A percentile compares a stretch with the other conserved stretches of the same genome.
Evolutionary conservation across 2,113 vertebrate genomes (phyloP).

Genomic region (Narcine bancroftii): DNA sequence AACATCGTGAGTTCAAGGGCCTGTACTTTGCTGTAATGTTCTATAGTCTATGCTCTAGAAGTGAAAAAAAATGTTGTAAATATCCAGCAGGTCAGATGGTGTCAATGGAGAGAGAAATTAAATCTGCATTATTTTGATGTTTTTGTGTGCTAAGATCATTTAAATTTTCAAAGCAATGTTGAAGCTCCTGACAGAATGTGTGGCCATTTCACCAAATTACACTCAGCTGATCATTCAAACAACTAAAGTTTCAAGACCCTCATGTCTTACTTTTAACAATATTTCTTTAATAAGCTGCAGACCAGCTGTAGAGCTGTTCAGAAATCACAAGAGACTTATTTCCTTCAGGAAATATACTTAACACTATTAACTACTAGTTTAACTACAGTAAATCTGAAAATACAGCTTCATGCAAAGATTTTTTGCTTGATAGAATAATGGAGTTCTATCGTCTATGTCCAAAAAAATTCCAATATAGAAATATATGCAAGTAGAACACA

Average conservation of each 20-base stretch:
- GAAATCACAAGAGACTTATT: background rate
- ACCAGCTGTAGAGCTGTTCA: background rate
- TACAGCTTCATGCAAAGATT: background rate
- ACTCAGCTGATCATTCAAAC: background rate
- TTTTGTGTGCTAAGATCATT: background rate
- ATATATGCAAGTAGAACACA: background rate
- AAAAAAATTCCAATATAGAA: background rate
- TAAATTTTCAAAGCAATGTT: background rate
- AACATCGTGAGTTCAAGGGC: no score
- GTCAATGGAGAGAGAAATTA: no score
- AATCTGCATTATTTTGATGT: no score
- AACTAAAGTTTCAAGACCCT: background rate
- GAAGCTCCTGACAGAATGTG: background rate
- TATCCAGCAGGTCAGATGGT: no score
- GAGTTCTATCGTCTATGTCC: background rate
- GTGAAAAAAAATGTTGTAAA: no score
- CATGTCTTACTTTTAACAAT: background rate
- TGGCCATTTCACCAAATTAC: background rate
- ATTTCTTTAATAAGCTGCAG: background rate
- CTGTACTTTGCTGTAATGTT: no score
- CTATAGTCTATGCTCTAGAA: no score
- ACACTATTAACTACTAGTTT: background rate
- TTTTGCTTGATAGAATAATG: background rate
- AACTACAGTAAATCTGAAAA: background rate
- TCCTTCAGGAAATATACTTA: background rate